A percentile compares a stretch with the other conserved stretches of the same genome.
Evolutionary conservation across 2,797 vertebrate species (phyloP).

Genomic region (Sebastes baramenuke): DNA sequence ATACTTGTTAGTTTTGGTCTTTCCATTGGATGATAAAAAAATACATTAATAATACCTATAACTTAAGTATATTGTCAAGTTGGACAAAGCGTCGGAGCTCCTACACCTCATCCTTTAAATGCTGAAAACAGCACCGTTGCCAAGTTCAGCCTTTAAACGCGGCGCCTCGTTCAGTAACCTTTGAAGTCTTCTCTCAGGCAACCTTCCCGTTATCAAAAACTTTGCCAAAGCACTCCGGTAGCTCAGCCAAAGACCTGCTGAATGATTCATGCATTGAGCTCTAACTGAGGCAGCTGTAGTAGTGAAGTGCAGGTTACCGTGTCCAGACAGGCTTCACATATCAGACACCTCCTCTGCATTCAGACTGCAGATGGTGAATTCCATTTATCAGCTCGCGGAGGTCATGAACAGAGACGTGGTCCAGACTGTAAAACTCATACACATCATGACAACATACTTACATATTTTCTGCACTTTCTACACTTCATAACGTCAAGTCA

Average conservation of each 20-base stretch:
- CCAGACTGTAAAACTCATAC: neutral
- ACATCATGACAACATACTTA: neutral
- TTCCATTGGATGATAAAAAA: neutral
- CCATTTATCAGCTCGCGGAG: neutral
- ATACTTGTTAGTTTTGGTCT: neutral
- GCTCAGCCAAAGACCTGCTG: neutral
- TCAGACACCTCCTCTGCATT: no score
- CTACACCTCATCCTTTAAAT: neutral
- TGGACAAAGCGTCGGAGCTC: neutral
- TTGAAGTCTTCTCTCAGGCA: neutral
- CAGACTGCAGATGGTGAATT: no score
- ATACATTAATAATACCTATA: neutral
- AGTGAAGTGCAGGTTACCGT: no score
- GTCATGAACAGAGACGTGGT: neutral
- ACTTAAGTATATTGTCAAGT: neutral
- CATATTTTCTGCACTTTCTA: neutral
- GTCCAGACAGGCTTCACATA: neutral
- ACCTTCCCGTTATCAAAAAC: neutral
- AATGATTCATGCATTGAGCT: neutral
- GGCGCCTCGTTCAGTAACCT: neutral
- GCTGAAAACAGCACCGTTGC: no score
- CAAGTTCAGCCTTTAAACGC: neutral
- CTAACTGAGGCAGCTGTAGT: neutral
- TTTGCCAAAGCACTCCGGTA: neutral
- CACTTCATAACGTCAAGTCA: no score